phyloP scores from a whole-genome alignment of 2,888 invertebrate genomes.

The Microctonus brassicae region DNA sequence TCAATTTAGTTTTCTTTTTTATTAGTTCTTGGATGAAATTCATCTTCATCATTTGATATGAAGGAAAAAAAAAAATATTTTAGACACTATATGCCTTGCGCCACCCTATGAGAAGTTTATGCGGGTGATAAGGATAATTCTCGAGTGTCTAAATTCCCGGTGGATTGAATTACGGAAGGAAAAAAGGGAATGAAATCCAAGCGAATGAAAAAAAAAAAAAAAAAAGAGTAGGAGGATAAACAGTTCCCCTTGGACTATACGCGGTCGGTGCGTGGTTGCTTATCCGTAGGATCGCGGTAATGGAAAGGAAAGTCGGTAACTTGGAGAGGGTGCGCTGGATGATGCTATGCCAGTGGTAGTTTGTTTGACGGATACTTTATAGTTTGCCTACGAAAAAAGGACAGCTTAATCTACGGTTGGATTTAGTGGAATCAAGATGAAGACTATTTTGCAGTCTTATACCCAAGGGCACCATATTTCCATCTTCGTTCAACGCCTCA shows the following conservation, averaged over 20 bases:
- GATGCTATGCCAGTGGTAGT: slow-evolving; percentile 43
- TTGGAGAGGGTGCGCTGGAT: slow-evolving; percentile 17
- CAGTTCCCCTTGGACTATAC: slow-evolving; percentile 27
- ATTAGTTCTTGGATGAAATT: neutral
- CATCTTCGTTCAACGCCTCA: slow-evolving; percentile 25
- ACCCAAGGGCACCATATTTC: slow-evolving; percentile 29
- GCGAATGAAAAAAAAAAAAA: neutral
- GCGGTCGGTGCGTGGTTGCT: slow-evolving; percentile 52
- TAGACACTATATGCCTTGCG: neutral
- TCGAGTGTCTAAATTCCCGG: slow-evolving; percentile 26
- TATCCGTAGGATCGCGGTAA: slow-evolving; percentile 61
- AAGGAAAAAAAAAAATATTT: neutral
- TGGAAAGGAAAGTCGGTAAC: slow-evolving; percentile 52
- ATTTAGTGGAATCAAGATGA: slow-evolving; percentile 53
- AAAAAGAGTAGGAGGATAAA: slow-evolving; percentile 38
- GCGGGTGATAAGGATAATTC: slow-evolving; percentile 37
- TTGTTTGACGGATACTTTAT: slow-evolving; percentile 59
- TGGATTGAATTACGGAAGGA: slow-evolving; percentile 43
- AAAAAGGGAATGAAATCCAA: slow-evolving; percentile 34
- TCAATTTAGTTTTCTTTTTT: neutral
- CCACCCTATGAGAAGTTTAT: slow-evolving; percentile 31
- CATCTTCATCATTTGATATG: slow-evolving; percentile 1
- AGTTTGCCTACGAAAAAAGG: slow-evolving; percentile 54
- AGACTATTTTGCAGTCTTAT: slow-evolving; percentile 31
- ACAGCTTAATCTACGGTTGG: slow-evolving; percentile 61